A percentile compares a stretch with the other conserved stretches of the same genome.
These are phyloP conservation scores for Chymomyza amoena DNA, from an alignment of 2,888 invertebrate genomes.

Conservation along the genomic window DNA sequence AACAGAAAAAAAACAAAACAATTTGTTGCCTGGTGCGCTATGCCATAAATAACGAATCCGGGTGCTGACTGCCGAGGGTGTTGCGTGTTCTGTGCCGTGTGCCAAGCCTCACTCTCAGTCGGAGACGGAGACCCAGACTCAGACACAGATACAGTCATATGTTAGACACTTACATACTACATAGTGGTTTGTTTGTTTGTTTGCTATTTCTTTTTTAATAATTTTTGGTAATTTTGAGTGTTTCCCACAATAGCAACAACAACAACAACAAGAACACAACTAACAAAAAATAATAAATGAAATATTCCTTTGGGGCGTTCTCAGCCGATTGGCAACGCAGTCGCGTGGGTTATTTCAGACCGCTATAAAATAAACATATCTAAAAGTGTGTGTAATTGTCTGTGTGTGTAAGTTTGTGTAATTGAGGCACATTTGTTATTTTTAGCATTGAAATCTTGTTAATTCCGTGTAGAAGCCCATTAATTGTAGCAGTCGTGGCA, in stretches of 20 bases:
- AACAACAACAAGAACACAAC: not conserved
- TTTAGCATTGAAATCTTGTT: slow-evolving; percentile 60
- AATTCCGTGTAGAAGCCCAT: slow-evolving; percentile 50
- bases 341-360: slow-evolving; percentile 66
- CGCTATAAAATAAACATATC: not conserved
- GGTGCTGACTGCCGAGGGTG: slow-evolving; percentile 49
- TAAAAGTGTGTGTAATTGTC: not conserved
- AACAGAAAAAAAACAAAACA: slow-evolving; percentile 24
- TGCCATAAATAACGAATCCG: slow-evolving; percentile 70
- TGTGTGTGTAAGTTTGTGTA: slow-evolving; percentile 38
- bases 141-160: no score
- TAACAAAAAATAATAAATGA: not conserved
- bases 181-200: slow-evolving; percentile 46
- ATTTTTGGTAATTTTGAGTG: slow-evolving; percentile 60
- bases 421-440: slow-evolving; percentile 69
- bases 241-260: slow-evolving; percentile 56
- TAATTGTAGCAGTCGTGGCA: slow-evolving; percentile 51
- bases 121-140: not conserved
- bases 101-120: slow-evolving; percentile 12
- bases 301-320: slow-evolving; percentile 48
- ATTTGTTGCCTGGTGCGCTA: slow-evolving; percentile 23
- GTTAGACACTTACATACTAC: not conserved
- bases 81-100: slow-evolving; percentile 27
- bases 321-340: slow-evolving; percentile 16
- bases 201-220: slow-evolving; percentile 37